Percentiles rank a stretch among this genome's conserved stretches.
Conservation (phyloP, 2,888 invertebrate species). For the Panorpa germanica region DNA sequence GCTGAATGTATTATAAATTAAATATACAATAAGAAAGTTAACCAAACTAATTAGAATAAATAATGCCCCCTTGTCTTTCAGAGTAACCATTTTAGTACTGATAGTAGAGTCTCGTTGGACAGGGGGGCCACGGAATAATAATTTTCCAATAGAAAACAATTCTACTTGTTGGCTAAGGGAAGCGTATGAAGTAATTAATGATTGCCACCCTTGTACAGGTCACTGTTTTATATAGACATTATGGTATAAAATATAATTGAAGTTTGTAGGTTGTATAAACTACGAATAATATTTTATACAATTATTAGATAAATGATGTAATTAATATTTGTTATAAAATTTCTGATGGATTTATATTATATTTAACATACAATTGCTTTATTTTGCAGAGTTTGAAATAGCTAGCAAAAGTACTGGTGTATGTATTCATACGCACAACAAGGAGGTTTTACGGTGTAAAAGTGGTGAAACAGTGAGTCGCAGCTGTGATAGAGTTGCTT, state of each 20-base stretch:
- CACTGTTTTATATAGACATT: slow-evolving; percentile 12
- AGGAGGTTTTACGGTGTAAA: slow-evolving; percentile 63
- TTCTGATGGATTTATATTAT: slow-evolving; percentile 1
- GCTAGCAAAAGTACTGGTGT: slow-evolving; percentile 64
- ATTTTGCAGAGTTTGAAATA: slow-evolving; percentile 52
- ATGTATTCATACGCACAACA: slow-evolving; percentile 66
- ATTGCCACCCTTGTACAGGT: slow-evolving; percentile 76
- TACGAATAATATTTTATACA: background rate
- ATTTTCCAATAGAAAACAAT: slow-evolving; percentile 55
- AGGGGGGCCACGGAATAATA: slow-evolving; percentile 36
- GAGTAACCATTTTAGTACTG: slow-evolving; percentile 61
- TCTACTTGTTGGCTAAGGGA: slow-evolving; percentile 61
- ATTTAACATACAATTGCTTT: slow-evolving; percentile 5
- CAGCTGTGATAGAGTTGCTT: slow-evolving; percentile 72
- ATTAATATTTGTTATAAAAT: background rate
- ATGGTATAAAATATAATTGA: background rate
- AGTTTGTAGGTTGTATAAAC: slow-evolving; percentile 1
- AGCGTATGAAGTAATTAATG: slow-evolving; percentile 46
- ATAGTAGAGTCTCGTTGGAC: slow-evolving; percentile 65
- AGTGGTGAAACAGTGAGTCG: slow-evolving; percentile 57
- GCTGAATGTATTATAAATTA: slow-evolving; percentile 7
- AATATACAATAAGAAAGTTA: slow-evolving; percentile 3
- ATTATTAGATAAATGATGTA: slow-evolving; percentile 5
- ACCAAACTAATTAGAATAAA: slow-evolving; percentile 7
- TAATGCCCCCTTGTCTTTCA: slow-evolving; percentile 23